A percentile compares a stretch with the other conserved stretches of the same genome.
phyloP scores from a whole-genome alignment of 2,888 invertebrate species.

The Orchesella flavescens region DNA sequence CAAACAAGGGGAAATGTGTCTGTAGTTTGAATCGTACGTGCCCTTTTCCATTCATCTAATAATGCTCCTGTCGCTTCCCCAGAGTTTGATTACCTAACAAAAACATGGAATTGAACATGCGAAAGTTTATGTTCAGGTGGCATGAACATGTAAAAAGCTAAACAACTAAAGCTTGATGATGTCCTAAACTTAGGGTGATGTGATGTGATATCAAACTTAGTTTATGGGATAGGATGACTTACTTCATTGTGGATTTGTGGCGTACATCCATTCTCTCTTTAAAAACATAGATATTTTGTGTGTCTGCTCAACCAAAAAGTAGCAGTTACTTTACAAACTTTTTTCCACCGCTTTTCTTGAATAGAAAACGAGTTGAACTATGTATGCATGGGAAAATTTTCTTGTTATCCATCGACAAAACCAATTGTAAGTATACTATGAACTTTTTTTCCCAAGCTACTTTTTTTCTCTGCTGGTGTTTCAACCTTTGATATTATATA shows the following conservation, averaged over 20 bases:
- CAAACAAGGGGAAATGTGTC: too few relatives aligned
- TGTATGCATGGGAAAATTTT: not conserved
- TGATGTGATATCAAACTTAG: too few relatives aligned
- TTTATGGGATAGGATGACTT: too few relatives aligned
- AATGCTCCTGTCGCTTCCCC: constrained; percentile 35
- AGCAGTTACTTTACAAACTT: constrained; percentile 25
- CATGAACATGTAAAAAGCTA: constrained; percentile 10
- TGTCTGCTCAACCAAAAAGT: constrained; percentile 1
- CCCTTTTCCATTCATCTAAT: constrained; percentile 36
- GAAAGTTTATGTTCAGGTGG: constrained; percentile 36
- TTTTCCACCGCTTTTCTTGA: not conserved
- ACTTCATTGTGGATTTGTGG: too few relatives aligned
- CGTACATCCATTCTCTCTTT: too few relatives aligned
- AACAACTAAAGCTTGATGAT: not conserved
- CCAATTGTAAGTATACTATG: too few relatives aligned
- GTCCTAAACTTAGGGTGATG: too few relatives aligned
- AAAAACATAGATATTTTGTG: not conserved
- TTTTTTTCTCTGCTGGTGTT: not conserved
- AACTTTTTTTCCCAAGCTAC: not conserved
- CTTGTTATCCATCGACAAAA: not conserved
- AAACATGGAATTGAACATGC: constrained; percentile 8
- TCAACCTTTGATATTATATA: not conserved
- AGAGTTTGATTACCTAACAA: constrained; percentile 49
- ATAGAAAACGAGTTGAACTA: not conserved
- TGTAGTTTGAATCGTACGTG: constrained; percentile 22